phyloP scores from a whole-genome alignment of 2,888 invertebrate species.

The Torymus auratus region DNA sequence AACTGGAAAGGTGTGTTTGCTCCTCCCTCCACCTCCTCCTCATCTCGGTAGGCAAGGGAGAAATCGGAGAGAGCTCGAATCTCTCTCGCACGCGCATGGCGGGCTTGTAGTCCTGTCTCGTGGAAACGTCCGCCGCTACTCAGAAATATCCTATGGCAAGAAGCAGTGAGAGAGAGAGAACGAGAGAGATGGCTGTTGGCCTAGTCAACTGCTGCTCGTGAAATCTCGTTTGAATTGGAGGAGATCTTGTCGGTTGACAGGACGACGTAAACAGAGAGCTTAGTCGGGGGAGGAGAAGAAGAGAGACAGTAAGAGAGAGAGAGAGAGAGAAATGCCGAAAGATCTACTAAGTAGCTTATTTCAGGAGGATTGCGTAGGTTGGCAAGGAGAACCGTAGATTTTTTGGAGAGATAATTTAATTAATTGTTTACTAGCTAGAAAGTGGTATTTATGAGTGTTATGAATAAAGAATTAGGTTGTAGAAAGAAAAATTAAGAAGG shows the following conservation, averaged over 20 bases:
- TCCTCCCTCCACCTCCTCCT: background rate
- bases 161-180: constrained; percentile 2
- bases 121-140: constrained; percentile 29
- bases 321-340: constrained; percentile 4
- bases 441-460: too few relatives aligned
- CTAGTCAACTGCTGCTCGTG: constrained; percentile 40
- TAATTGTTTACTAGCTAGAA: too few relatives aligned
- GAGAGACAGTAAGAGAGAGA: too few relatives aligned
- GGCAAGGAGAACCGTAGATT: too few relatives aligned
- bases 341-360: constrained; percentile 37
- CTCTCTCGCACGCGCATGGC: background rate
- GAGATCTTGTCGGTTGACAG: constrained; percentile 42
- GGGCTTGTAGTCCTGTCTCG: constrained; percentile 32
- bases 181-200: constrained; percentile 25
- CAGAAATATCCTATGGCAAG: constrained; percentile 17
- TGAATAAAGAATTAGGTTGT: too few relatives aligned
- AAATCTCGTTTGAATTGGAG: constrained; percentile 54
- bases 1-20: constrained; percentile 52
- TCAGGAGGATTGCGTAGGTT: background rate
- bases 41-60: constrained; percentile 1
- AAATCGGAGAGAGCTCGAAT: constrained; percentile 37
- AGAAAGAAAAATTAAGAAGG: too few relatives aligned
- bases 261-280: constrained; percentile 31
- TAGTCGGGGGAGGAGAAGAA: background rate
- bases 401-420: too few relatives aligned